phyloP scores from a whole-genome alignment of 2,113 vertebrate species.

The Vulpes vulpes region DNA sequence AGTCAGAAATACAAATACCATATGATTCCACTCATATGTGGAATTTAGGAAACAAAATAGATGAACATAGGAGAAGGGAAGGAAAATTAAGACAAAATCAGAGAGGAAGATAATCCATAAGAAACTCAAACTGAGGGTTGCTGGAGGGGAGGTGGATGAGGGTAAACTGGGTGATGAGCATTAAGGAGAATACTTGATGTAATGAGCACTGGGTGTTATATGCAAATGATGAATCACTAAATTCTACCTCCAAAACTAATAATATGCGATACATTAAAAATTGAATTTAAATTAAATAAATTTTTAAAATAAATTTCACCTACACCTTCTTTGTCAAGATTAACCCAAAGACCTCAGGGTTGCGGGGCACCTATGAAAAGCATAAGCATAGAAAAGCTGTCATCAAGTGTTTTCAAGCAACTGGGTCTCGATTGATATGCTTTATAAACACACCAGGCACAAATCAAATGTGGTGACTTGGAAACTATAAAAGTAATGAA shows the following conservation, averaged over 20 bases:
- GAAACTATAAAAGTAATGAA: neutral
- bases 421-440: neutral
- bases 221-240: neutral
- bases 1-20: neutral
- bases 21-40: neutral
- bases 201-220: neutral
- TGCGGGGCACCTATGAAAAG: neutral
- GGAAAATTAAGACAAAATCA: neutral
- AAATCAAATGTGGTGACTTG: neutral
- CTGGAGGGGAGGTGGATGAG: neutral
- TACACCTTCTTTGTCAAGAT: constrained; percentile 10
- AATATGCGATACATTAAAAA: neutral
- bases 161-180: neutral
- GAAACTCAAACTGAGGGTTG: neutral
- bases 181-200: neutral
- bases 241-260: neutral
- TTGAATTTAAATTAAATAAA: neutral
- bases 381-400: neutral
- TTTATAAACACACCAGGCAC: neutral
- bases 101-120: neutral
- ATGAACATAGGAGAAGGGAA: neutral
- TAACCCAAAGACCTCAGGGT: neutral
- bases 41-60: neutral
- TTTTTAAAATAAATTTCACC: neutral
- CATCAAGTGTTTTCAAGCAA: neutral